A percentile compares a stretch with the other conserved stretches of the same genome.
phyloP scores from a whole-genome alignment of 2,113 vertebrate species.

The Corvus moneduloides region DNA sequence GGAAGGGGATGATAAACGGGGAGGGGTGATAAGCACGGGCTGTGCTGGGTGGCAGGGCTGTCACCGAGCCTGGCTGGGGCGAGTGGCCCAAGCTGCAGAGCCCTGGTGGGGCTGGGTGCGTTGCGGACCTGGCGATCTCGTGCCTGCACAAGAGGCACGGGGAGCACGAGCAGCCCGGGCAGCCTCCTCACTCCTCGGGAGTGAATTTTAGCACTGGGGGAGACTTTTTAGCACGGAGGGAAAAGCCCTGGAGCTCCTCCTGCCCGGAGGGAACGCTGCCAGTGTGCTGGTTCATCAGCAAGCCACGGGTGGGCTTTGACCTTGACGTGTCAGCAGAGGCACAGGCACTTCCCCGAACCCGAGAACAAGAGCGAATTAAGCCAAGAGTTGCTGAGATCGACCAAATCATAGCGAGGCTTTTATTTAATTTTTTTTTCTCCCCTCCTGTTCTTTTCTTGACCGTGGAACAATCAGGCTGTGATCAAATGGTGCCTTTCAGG shows the following conservation, averaged over 20 bases:
- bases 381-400: neutral
- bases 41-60: neutral
- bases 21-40: neutral
- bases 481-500: neutral
- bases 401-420: neutral
- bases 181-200: neutral
- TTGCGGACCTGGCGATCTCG: accelerated
- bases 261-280: neutral
- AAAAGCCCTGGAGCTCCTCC: neutral
- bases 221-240: neutral
- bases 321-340: slow-evolving; percentile 1
- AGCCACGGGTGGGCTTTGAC: neutral
- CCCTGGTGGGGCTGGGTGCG: accelerated
- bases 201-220: neutral
- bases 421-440: neutral
- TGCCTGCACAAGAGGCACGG: neutral
- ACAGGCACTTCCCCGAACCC: neutral
- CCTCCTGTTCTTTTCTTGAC: neutral
- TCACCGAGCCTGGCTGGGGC: neutral
- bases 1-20: neutral
- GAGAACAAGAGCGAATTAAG: neutral
- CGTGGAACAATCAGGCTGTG: neutral
- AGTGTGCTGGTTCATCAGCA: neutral
- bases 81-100: neutral
- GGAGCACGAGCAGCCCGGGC: neutral